Percentiles rank a stretch among this genome's conserved stretches.
Conservation (phyloP, 2,797 vertebrate species). For the Lacerta viridis region DNA sequence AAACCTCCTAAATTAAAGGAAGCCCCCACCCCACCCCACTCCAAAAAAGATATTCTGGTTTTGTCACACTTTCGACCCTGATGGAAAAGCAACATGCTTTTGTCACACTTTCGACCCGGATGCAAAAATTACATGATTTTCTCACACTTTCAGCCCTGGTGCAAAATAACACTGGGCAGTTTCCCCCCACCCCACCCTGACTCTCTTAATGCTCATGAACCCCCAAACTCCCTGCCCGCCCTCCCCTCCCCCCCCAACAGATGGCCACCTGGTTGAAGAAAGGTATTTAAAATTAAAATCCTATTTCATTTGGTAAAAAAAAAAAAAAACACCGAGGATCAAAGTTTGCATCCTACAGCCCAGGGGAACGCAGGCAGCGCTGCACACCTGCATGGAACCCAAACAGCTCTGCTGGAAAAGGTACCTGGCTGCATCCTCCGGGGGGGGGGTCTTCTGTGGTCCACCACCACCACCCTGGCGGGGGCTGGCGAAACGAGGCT, state of each 20-base stretch:
- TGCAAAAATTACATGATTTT: too few species aligned
- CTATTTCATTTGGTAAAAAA: neutral
- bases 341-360: neutral
- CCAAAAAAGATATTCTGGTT: neutral
- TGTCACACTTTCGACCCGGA: too few species aligned
- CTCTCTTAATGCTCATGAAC: too few species aligned
- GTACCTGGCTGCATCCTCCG: neutral
- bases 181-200: too few species aligned
- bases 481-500: neutral
- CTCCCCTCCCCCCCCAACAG: neutral
- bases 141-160: too few species aligned
- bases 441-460: neutral
- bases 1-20: neutral
- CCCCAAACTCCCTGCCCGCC: neutral
- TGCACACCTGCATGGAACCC: neutral
- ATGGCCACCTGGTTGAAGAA: neutral
- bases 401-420: too few species aligned
- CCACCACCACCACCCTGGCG: neutral
- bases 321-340: neutral
- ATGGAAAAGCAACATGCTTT: too few species aligned
- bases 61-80: neutral
- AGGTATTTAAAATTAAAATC: neutral
- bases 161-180: neutral
- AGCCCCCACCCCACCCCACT: too few species aligned
- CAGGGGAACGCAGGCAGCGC: neutral